These are phyloP conservation scores for Lutjanus argentimaculatus DNA, from an alignment of 2,797 vertebrate species.

Conservation along the genomic window DNA sequence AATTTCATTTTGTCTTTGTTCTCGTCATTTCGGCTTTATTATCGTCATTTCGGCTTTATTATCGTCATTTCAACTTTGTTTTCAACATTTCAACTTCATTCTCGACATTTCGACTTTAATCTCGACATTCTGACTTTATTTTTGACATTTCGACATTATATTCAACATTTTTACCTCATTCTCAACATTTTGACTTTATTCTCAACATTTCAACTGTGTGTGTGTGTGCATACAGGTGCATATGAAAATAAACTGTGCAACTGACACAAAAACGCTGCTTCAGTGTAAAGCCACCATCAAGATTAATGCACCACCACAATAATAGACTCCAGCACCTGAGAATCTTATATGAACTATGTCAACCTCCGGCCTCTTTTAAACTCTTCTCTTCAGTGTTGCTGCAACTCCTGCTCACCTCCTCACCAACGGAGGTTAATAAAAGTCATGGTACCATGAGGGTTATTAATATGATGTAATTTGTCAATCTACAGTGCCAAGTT, in stretches of 20 bases:
- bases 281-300: background rate
- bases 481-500: background rate
- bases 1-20: too few relatives aligned
- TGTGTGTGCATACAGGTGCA: background rate
- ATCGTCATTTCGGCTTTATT: too few relatives aligned
- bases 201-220: too few relatives aligned
- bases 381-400: background rate
- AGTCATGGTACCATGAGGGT: background rate
- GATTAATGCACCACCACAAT: background rate
- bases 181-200: too few relatives aligned
- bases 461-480: constrained; percentile 16
- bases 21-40: too few relatives aligned
- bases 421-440: constrained; percentile 5
- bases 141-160: too few relatives aligned
- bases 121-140: too few relatives aligned
- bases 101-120: too few relatives aligned
- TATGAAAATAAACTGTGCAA: background rate
- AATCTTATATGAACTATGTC: background rate
- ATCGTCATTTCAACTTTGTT: too few relatives aligned
- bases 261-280: background rate
- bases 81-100: too few relatives aligned
- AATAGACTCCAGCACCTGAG: background rate
- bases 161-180: too few relatives aligned
- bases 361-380: constrained; percentile 7
- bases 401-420: constrained; percentile 16